phyloP scores from a whole-genome alignment of 2,888 invertebrate species.

The Dryocosmus kuriphilus region DNA sequence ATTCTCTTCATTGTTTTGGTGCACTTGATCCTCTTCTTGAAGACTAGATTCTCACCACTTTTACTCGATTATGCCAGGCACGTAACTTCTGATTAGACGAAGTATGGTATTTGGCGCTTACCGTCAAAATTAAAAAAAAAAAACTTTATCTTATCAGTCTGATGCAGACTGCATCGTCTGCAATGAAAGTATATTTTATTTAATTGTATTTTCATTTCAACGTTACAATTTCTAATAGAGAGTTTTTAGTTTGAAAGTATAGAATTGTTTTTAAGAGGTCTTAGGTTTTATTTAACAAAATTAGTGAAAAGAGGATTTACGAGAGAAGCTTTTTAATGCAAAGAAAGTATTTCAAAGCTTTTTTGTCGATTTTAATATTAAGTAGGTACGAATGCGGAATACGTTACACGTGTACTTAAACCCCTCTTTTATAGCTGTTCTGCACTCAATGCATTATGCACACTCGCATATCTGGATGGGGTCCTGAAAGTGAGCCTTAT shows the following conservation, averaged over 20 bases:
- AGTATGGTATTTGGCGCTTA: not conserved
- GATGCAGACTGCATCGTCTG: slow-evolving; percentile 2
- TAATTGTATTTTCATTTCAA: rapidly evolving
- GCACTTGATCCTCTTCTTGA: not conserved
- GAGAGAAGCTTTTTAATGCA: not conserved
- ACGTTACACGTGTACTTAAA: slow-evolving; percentile 27
- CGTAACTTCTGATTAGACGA: slow-evolving; percentile 31
- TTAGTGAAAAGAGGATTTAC: not conserved
- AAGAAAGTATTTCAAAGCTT: not conserved
- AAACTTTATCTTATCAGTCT: slow-evolving; percentile 13
- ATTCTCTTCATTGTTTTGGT: slow-evolving; percentile 6
- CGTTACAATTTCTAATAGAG: too few relatives aligned
- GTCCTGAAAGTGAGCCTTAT: slow-evolving; percentile 16
- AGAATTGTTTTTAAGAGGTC: not conserved
- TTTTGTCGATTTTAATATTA: slow-evolving; percentile 6
- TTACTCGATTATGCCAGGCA: slow-evolving; percentile 28
- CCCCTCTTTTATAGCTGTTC: not conserved
- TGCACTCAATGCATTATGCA: slow-evolving; percentile 29
- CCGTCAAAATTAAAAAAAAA: not conserved
- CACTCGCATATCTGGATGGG: slow-evolving; percentile 1
- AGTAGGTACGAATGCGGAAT: not conserved
- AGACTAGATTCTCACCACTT: slow-evolving; percentile 9
- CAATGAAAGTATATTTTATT: not conserved
- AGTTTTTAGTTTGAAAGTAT: not conserved
- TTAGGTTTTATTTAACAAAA: not conserved